Conservation (phyloP, 2,797 vertebrate species). For the Falco biarmicus region DNA sequence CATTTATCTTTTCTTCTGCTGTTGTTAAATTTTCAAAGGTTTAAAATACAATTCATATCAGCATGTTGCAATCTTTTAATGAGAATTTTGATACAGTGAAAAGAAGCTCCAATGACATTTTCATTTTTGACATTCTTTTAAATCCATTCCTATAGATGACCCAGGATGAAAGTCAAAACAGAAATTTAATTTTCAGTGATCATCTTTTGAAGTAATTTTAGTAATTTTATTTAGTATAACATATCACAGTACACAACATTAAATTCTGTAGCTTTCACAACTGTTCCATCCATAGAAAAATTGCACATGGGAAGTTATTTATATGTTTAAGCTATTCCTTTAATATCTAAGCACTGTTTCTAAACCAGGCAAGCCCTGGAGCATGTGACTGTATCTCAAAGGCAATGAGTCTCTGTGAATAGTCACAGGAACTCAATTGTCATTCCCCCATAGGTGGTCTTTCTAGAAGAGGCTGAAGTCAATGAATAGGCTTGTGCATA, state of each 20-base stretch:
- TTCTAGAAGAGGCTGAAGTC: background rate
- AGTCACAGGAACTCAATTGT: background rate
- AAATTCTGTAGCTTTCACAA: background rate
- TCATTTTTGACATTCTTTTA: background rate
- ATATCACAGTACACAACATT: background rate
- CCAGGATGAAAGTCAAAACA: background rate
- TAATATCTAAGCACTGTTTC: background rate
- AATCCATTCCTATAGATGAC: background rate
- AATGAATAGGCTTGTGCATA: background rate
- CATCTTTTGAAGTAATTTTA: background rate
- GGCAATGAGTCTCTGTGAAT: background rate
- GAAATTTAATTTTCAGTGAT: background rate
- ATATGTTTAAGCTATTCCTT: background rate
- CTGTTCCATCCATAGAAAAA: background rate
- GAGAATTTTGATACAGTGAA: background rate
- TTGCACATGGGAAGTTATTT: background rate
- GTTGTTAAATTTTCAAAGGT: background rate
- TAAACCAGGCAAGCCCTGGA: background rate
- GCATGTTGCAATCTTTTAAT: background rate
- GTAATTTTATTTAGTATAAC: background rate
- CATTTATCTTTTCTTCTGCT: background rate
- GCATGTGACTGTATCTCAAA: background rate
- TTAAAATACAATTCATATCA: background rate
- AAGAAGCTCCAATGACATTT: background rate
- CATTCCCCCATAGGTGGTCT: background rate